These are phyloP conservation scores for Melinaea menophilus DNA, from an alignment of 2,888 invertebrate species.

Conservation along the genomic window DNA sequence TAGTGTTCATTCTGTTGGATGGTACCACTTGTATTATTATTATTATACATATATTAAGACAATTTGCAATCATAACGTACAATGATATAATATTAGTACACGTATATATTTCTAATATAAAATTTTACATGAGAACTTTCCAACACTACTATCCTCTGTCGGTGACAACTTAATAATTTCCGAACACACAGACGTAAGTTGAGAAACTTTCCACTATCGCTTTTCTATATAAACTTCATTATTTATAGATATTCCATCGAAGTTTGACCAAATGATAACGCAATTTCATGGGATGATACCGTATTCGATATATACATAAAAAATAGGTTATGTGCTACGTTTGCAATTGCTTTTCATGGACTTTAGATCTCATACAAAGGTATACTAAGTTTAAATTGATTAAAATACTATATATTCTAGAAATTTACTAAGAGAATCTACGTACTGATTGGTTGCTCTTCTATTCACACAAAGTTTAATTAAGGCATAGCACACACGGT, in stretches of 20 bases:
- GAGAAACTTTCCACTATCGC: not conserved
- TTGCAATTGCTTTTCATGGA: constrained; percentile 52
- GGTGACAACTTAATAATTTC: not conserved
- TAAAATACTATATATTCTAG: too few relatives aligned
- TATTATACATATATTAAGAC: too few relatives aligned
- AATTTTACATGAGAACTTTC: not conserved
- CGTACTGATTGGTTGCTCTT: too few relatives aligned
- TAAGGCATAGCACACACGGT: too few relatives aligned
- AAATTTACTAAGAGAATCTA: too few relatives aligned
- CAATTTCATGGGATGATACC: constrained; percentile 5
- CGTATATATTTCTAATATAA: too few relatives aligned
- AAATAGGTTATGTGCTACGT: constrained; percentile 52
- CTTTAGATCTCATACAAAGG: constrained; percentile 58
- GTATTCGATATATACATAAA: not conserved
- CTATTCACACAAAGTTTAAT: too few relatives aligned
- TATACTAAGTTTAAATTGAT: constrained; percentile 23
- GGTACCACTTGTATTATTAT: too few relatives aligned
- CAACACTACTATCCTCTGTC: not conserved
- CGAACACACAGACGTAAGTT: not conserved
- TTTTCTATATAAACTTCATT: not conserved
- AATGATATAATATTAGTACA: too few relatives aligned
- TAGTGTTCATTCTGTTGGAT: too few relatives aligned
- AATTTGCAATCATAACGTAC: too few relatives aligned
- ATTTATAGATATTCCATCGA: not conserved
- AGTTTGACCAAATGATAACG: not conserved